A percentile compares a stretch with the other conserved stretches of the same genome.
Conservation (phyloP, 2,113 vertebrate genomes). For the Hyperoodon ampullatus region DNA sequence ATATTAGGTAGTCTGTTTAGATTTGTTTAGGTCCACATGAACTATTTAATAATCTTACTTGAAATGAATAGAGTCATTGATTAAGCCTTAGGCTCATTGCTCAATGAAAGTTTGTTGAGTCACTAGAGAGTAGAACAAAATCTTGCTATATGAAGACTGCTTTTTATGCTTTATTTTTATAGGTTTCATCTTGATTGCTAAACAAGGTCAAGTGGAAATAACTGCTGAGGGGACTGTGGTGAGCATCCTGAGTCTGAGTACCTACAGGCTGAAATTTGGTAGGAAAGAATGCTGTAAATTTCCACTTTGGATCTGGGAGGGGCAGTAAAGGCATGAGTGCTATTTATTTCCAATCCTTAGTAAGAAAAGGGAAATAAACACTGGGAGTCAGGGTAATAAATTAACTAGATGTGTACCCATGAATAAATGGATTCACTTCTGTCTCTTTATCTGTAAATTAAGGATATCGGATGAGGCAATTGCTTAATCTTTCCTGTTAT, state of each 20-base stretch:
- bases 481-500: background rate
- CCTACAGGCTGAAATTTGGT: background rate
- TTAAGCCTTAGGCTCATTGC: background rate
- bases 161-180: background rate
- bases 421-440: background rate
- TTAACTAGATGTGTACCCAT: background rate
- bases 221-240: background rate
- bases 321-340: background rate
- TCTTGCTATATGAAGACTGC: rapidly evolving
- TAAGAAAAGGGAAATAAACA: background rate
- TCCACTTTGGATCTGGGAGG: background rate
- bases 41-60: background rate
- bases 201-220: background rate
- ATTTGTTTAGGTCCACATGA: background rate
- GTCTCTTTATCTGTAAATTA: slow-evolving; percentile 13
- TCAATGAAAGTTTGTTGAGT: background rate
- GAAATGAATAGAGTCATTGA: background rate
- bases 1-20: background rate
- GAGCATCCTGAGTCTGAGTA: background rate
- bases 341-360: background rate
- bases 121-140: background rate
- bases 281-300: background rate
- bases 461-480: background rate
- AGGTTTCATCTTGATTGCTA: background rate
- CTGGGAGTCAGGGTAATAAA: background rate